phyloP scores from a whole-genome alignment of 2,888 invertebrate species.

The Andrena haemorrhoa region DNA sequence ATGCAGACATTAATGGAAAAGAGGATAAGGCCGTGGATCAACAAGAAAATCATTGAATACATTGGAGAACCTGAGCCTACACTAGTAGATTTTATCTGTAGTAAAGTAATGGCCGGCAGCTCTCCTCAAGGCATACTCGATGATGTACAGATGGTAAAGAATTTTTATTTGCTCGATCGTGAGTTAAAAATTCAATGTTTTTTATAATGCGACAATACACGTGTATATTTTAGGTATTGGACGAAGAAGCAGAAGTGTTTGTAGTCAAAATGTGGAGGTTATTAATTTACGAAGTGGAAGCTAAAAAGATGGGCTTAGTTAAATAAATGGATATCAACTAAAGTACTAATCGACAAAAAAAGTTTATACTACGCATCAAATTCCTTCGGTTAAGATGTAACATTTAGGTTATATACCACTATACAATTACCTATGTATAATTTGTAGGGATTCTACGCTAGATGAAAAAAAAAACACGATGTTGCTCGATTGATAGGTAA shows the following conservation, averaged over 20 bases:
- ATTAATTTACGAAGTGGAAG: conserved; percentile 99
- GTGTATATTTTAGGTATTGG: conserved; percentile 91
- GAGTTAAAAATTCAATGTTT: background rate
- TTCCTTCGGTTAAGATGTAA: conserved; percentile 76
- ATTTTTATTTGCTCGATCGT: conserved; percentile 3
- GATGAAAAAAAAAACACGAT: conserved; percentile 56
- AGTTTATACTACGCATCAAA: conserved; percentile 78
- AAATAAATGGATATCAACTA: conserved; percentile 86
- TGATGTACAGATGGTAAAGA: conserved; percentile 96
- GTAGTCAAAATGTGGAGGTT: conserved; percentile 99
- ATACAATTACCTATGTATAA: conserved; percentile 67
- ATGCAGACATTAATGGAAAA: conserved; percentile 94
- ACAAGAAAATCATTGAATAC: conserved; percentile 99
- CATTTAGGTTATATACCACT: conserved; percentile 75
- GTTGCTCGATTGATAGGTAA: conserved; percentile 66
- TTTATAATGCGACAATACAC: background rate
- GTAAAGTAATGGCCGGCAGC: conserved; percentile 97
- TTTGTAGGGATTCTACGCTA: conserved; percentile 64
- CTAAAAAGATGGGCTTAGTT: conserved; percentile 96
- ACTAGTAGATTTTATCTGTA: conserved; percentile 99
- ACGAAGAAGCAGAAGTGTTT: conserved; percentile 99
- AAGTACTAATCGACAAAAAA: conserved; percentile 73
- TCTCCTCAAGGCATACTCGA: conserved; percentile 97
- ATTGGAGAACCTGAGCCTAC: conserved; percentile 99
- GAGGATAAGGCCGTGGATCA: conserved; percentile 99